These are phyloP conservation scores for Monochamus saltuarius DNA, from an alignment of 1,140 invertebrate genomes.

Conservation along the genomic window DNA sequence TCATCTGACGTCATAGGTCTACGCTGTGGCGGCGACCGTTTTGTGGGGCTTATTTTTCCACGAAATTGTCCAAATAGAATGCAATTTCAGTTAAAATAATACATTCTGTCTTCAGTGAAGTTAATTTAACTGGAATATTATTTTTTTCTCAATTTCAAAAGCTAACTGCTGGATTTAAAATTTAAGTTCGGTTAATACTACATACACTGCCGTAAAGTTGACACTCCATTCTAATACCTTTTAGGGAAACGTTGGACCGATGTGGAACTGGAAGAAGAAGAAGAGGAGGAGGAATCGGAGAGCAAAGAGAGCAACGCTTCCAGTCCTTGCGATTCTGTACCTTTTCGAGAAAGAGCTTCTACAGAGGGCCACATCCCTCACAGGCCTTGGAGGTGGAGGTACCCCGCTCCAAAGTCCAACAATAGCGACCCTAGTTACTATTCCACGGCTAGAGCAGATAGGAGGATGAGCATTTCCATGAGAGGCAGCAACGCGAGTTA, in stretches of 20 bases:
- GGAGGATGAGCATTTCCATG: conserved; percentile 60
- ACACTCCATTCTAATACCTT: not conserved
- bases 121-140: too few relatives aligned
- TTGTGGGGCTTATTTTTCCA: too few relatives aligned
- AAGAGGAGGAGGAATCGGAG: conserved; percentile 46
- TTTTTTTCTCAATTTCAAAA: too few relatives aligned
- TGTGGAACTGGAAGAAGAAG: conserved; percentile 50
- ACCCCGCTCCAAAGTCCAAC: conserved; percentile 49
- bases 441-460: conserved; percentile 48
- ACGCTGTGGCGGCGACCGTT: too few relatives aligned
- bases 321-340: conserved; percentile 44
- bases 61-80: too few relatives aligned
- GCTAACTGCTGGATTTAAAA: too few relatives aligned
- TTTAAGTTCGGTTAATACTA: too few relatives aligned
- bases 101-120: too few relatives aligned
- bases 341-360: conserved; percentile 63
- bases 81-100: too few relatives aligned
- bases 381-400: conserved; percentile 55
- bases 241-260: conserved; percentile 52
- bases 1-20: too few relatives aligned
- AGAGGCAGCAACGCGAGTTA: conserved; percentile 59
- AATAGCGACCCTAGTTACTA: conserved; percentile 20
- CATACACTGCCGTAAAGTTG: too few relatives aligned
- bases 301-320: conserved; percentile 39
- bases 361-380: conserved; percentile 62